Base-by-base conservation (phyloP, 1,140 invertebrate genomes). In the Drosophila dunni region DNA sequence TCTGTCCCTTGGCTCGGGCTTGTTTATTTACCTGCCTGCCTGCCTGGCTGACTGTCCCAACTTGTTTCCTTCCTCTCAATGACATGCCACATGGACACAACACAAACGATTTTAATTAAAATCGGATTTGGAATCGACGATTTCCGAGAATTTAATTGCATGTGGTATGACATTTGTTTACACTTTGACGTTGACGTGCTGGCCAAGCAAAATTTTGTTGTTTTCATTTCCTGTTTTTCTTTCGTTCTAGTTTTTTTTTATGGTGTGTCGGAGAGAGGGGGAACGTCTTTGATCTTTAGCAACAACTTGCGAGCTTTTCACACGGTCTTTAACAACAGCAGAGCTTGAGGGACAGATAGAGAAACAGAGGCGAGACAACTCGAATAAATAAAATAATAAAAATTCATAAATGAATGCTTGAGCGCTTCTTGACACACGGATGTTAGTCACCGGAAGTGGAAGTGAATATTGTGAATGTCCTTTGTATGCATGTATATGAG, bases 331-430 rank as follows among this genome's bases (percentile, higher is more conserved):
- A 29, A 60, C 72, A 64, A 46, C 34, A 48, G 67, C 70, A 45
- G 60, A 13, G 11, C 13, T 11, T 40, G 20, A 54, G 10, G 5
- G 34, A 15, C 15, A 50, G 13, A 53, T 29, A n/a, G 42, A 38
- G 9, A 48, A 15, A 7, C 33, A 24, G 17, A 63, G 53, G 40
- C 40, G 42, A 66, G 66, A 56, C 74, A 78, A 34, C 10, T 64
- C 69, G 40, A 69, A 82, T 86, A 83, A 79, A 86, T 65, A 75
- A 85, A 76, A 82, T 79, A 77, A 79, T 88, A 82, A 88, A 83
- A 86, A 82, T 74, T 82, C 83, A 88, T 88, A 86, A 86, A 86
- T 86, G 65, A 83, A 86, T 88, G 82, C 82, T 74, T 73, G 83
- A 86, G 83, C 60, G 82, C 82, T 71, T 73, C 75, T 86, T 86